Evolutionary conservation across 2,113 vertebrate species (phyloP).

Genomic region (Copsychus sechellarum): DNA sequence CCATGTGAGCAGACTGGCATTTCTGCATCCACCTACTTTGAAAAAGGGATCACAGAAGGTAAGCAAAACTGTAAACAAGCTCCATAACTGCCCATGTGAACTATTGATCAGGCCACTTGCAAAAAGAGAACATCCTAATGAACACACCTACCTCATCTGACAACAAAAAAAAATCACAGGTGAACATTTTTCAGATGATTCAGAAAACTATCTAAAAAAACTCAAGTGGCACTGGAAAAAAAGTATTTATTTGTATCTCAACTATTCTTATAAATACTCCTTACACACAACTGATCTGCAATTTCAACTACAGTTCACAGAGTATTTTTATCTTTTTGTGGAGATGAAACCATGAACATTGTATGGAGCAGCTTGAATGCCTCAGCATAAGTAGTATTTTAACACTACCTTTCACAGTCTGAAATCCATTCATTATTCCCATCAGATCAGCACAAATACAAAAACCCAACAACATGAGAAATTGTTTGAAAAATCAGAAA

Average conservation of each 20-base stretch:
- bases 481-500: background rate
- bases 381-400: background rate
- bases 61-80: background rate
- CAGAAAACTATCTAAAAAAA: background rate
- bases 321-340: background rate
- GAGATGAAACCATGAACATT: background rate
- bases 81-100: background rate
- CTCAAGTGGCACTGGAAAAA: background rate
- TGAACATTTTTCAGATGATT: background rate
- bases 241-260: background rate
- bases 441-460: background rate
- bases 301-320: background rate
- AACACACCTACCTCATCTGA: background rate
- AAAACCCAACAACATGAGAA: background rate
- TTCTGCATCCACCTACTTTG: background rate
- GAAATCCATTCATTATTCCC: background rate
- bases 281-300: background rate
- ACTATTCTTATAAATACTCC: background rate
- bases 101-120: background rate
- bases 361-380: background rate
- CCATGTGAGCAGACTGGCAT: fast-evolving
- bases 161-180: background rate
- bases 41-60: background rate
- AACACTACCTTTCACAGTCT: background rate
- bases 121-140: background rate